These are phyloP conservation scores for Nanorana parkeri DNA, from an alignment of 2,113 vertebrate species.

Conservation along the genomic window DNA sequence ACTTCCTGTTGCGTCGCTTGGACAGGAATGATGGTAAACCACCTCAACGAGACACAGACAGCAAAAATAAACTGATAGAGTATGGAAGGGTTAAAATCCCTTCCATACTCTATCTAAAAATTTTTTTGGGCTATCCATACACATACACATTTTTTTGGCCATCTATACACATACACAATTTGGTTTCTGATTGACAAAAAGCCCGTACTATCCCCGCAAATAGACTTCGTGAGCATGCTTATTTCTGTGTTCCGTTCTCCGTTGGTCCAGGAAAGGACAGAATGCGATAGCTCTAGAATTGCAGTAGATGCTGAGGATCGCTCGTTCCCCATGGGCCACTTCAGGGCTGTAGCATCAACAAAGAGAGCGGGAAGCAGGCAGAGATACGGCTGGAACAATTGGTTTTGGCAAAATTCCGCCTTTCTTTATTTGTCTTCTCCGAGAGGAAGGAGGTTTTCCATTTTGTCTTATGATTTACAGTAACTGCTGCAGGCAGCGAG, in stretches of 20 bases:
- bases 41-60: too few species aligned
- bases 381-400: constrained; percentile 29
- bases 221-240: not conserved
- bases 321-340: not conserved
- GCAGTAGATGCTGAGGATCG: not conserved
- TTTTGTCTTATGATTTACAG: constrained; percentile 27
- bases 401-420: constrained; percentile 15
- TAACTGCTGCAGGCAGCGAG: not conserved
- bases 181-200: not conserved
- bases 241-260: not conserved
- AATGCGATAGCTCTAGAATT: not conserved
- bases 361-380: not conserved
- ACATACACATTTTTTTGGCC: too few species aligned
- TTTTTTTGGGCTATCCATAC: too few species aligned
- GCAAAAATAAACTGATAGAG: too few species aligned
- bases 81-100: too few species aligned
- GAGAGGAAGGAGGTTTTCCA: not conserved
- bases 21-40: too few species aligned
- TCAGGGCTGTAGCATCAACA: not conserved
- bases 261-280: not conserved
- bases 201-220: not conserved
- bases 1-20: too few species aligned
- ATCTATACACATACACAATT: too few species aligned
- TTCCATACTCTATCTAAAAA: too few species aligned
- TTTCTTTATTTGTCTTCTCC: not conserved